A percentile compares a stretch with the other conserved stretches of the same genome.
These are phyloP conservation scores for Prosapia bicincta DNA, from an alignment of 2,888 invertebrate genomes.

Conservation along the genomic window DNA sequence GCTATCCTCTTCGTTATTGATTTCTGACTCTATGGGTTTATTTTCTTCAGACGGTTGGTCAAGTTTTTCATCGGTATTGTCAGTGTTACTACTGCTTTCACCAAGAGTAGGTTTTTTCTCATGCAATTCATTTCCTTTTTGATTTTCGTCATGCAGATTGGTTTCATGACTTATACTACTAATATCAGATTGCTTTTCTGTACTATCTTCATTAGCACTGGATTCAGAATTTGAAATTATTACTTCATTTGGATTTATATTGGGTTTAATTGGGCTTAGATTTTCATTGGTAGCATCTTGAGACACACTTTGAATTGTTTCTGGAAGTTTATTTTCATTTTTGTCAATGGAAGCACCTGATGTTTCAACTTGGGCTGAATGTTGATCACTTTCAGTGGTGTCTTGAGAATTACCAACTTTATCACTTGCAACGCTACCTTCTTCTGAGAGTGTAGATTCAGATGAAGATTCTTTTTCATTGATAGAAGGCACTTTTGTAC, in stretches of 20 bases:
- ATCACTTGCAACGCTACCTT: not conserved
- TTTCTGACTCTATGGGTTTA: not conserved
- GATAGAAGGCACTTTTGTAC: not conserved
- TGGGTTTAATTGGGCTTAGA: not conserved
- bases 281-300: not conserved
- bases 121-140: not conserved
- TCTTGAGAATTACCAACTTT: not conserved
- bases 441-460: not conserved
- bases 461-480: not conserved
- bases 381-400: not conserved
- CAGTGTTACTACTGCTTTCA: not conserved
- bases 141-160: too few species aligned
- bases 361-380: not conserved
- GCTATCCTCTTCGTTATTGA: constrained; percentile 13
- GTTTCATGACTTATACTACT: too few species aligned
- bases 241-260: constrained; percentile 3
- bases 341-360: not conserved
- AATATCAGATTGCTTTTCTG: not conserved
- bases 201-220: not conserved
- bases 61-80: not conserved
- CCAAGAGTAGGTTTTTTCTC: not conserved
- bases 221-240: not conserved
- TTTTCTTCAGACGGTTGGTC: constrained; percentile 15
- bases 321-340: not conserved
- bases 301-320: not conserved